These are phyloP conservation scores for Trichopria drosophilae DNA, from an alignment of 2,888 invertebrate genomes.

Conservation along the genomic window DNA sequence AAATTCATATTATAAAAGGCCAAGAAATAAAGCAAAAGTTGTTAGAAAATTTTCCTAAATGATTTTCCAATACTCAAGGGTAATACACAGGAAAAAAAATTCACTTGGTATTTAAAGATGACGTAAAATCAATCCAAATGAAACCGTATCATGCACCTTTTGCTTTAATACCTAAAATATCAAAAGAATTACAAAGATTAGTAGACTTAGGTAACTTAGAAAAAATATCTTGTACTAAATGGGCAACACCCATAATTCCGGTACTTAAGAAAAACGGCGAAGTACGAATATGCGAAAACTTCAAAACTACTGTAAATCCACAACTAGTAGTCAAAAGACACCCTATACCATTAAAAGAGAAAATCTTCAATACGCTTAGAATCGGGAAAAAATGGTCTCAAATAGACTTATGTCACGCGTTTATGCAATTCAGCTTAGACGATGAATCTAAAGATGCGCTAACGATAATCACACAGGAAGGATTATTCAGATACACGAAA, in stretches of 20 bases:
- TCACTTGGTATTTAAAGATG: conserved; percentile 32
- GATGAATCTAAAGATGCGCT: conserved; percentile 43
- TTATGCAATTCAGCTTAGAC: conserved; percentile 48
- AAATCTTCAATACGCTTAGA: conserved; percentile 39
- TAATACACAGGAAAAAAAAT: conserved; percentile 29
- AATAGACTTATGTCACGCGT: conserved; percentile 44
- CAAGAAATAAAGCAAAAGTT: neutral
- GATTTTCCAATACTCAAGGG: conserved; percentile 20
- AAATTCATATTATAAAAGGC: no score
- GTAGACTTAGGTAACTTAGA: conserved; percentile 34
- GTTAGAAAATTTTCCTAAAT: conserved; percentile 25
- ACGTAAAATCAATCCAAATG: conserved; percentile 29
- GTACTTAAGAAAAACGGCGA: conserved; percentile 38
- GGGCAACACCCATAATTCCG: conserved; percentile 46
- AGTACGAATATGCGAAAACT: conserved; percentile 39
- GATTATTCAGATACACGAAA: conserved; percentile 44
- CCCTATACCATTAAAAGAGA: conserved; percentile 40
- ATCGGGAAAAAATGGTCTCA: conserved; percentile 41
- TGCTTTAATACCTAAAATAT: conserved; percentile 21
- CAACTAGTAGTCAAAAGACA: conserved; percentile 37
- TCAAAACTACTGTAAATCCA: conserved; percentile 42
- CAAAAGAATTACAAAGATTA: conserved; percentile 28
- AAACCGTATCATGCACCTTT: conserved; percentile 38
- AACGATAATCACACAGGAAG: conserved; percentile 50
- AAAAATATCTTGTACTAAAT: conserved; percentile 37